Evolutionary conservation across 2,113 vertebrate species (phyloP).

Genomic region (Dipodomys ordii): DNA sequence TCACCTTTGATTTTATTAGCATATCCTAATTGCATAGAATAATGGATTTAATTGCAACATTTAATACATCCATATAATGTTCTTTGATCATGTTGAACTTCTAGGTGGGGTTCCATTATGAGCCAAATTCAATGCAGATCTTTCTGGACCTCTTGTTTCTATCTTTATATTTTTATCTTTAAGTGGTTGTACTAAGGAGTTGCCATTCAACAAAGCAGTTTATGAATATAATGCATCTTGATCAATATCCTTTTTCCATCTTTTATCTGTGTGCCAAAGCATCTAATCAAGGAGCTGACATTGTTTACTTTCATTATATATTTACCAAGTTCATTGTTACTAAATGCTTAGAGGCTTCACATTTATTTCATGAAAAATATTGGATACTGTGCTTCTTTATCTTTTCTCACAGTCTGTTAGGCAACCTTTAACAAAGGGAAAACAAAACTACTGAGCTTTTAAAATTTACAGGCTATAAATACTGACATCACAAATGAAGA

Average conservation of each 20-base stretch:
- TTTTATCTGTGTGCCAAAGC: not conserved
- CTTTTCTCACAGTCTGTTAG: not conserved
- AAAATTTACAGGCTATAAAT: not conserved
- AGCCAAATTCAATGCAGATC: not conserved
- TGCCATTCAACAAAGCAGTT: too few relatives aligned
- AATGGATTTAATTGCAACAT: not conserved
- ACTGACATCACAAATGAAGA: slow-evolving; percentile 4
- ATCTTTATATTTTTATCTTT: too few relatives aligned
- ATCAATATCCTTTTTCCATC: not conserved
- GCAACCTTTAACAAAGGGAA: slow-evolving; percentile 5
- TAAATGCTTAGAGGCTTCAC: not conserved
- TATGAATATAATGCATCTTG: too few relatives aligned
- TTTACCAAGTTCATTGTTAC: not conserved
- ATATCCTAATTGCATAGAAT: not conserved
- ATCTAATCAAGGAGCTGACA: not conserved
- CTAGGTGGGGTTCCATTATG: not conserved
- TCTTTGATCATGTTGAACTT: not conserved
- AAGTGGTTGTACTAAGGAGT: too few relatives aligned
- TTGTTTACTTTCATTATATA: slow-evolving; percentile 18
- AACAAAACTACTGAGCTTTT: not conserved
- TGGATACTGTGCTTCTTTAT: slow-evolving; percentile 12
- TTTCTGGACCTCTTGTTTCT: not conserved
- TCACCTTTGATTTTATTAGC: too few relatives aligned
- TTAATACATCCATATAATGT: not conserved
- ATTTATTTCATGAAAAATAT: slow-evolving; percentile 16